Conservation (phyloP, 2,888 invertebrate genomes). For the Nemurella pictetii region DNA sequence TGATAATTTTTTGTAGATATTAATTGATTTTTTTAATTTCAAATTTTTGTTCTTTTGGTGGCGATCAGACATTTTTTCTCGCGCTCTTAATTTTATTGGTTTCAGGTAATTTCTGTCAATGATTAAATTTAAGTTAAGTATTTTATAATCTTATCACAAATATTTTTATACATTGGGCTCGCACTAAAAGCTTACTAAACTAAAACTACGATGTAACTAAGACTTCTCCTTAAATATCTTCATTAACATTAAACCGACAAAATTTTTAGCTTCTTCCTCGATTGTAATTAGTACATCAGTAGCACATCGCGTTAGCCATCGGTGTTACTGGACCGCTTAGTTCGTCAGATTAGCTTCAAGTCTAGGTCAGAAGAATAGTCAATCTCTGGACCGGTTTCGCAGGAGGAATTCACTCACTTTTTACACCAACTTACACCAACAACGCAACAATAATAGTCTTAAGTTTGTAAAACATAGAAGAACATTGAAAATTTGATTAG, state of each 20-base stretch:
- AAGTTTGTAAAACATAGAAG: not conserved
- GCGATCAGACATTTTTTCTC: too few species aligned
- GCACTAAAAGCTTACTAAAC: too few species aligned
- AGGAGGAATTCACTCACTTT: not conserved
- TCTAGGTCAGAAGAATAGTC: constrained; percentile 15
- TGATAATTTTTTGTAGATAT: not conserved
- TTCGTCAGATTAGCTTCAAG: not conserved
- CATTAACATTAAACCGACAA: too few species aligned
- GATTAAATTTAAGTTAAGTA: too few species aligned
- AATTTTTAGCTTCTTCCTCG: not conserved
- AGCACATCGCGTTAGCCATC: not conserved
- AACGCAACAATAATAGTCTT: not conserved
- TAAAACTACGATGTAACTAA: too few species aligned
- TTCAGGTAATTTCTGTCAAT: too few species aligned
- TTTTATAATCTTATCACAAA: too few species aligned
- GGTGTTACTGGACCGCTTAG: not conserved
- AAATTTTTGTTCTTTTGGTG: too few species aligned
- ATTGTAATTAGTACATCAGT: not conserved
- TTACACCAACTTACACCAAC: not conserved
- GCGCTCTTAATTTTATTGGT: too few species aligned
- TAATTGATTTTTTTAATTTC: not conserved
- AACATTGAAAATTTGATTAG: not conserved
- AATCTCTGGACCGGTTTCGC: constrained; percentile 7
- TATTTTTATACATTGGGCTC: too few species aligned
- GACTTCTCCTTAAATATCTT: too few species aligned